phyloP scores from a whole-genome alignment of 2,797 vertebrate genomes.

The Pantherophis alleghaniensis region DNA sequence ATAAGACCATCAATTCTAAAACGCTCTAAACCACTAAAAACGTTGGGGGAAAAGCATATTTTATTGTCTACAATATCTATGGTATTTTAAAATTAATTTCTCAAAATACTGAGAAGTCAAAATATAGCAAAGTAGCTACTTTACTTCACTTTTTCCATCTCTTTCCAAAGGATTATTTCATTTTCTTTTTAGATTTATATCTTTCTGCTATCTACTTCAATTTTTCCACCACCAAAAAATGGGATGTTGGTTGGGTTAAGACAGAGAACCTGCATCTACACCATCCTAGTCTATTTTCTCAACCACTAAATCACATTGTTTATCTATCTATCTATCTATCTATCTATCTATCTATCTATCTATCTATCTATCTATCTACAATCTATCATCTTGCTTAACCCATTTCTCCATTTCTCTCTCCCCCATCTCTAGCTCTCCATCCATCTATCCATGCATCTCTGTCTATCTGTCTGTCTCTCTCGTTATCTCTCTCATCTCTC shows the following conservation, averaged over 20 bases:
- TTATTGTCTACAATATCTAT: constrained; percentile 19
- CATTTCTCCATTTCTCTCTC: no score
- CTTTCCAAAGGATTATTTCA: constrained; percentile 18
- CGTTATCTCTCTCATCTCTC: no score
- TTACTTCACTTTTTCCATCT: constrained; percentile 43
- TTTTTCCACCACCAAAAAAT: neutral
- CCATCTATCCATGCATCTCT: no score
- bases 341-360: no score
- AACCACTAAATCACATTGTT: neutral
- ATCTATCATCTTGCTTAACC: no score
- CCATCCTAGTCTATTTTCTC: neutral
- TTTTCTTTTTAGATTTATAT: neutral
- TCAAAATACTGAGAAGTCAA: constrained; percentile 46
- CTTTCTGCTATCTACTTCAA: neutral
- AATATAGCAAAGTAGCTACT: constrained; percentile 34
- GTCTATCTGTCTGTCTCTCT: no score
- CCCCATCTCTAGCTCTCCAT: no score
- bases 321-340: neutral
- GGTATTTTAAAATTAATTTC: constrained; percentile 29
- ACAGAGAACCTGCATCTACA: neutral
- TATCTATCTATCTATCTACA: no score
- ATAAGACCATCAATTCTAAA: neutral
- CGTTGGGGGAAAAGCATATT: neutral
- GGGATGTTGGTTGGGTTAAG: neutral
- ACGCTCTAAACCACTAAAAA: neutral